Base-by-base conservation (phyloP, 2,888 invertebrate species). In the Paralinhomoeus sp. region DNA sequence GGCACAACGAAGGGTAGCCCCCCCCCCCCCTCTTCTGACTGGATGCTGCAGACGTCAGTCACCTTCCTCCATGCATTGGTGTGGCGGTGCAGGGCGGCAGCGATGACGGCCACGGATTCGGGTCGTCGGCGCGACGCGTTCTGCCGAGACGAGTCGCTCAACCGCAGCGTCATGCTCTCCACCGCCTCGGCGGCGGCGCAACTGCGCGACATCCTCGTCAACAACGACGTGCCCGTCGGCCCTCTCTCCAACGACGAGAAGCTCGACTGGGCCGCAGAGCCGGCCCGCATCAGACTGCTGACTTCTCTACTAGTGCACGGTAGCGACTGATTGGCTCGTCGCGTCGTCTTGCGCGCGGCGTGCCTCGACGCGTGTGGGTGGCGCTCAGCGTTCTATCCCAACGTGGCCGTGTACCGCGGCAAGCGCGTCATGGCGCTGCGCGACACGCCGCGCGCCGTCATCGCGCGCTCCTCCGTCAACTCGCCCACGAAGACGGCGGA, bases 401-500 rank as follows among this genome's bases (percentile, higher is more conserved):
- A 97, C 64, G 84, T 97, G 2, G 89, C 89, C 59, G 77, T 75
- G 59, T 84, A 89, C 63, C 84, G 83, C 62, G 89, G 87, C 48
- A 93, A 91, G 62, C 72, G 93, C 46, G 87, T 87, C 69, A 79
- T 93, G 1, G 67, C 89, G 42, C 93, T 93, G 1, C 83, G 83
- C 0, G 93, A 91, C 67, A 81, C 84, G 44, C 87, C 84, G 62
- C 76, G 80, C 0, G 93, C 93, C 0, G 69, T 97, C 2, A 79
- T 97, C 48, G 87, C 91, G 67, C 93, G 91, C 66, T 83, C 85
- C 0, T 93, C 91, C 0, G 87, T 93, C 2, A 89, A 91, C 68
- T 84, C 83, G 23, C 48, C 49, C 13, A 40, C 50, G 64, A 77
- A 76, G 54, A 80, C 80, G 61, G 68, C 73, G 42, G 80, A 80